A percentile compares a stretch with the other conserved stretches of the same genome.
These are phyloP conservation scores for Mimumesa dahlbomi DNA, from an alignment of 2,888 invertebrate species.

Conservation along the genomic window DNA sequence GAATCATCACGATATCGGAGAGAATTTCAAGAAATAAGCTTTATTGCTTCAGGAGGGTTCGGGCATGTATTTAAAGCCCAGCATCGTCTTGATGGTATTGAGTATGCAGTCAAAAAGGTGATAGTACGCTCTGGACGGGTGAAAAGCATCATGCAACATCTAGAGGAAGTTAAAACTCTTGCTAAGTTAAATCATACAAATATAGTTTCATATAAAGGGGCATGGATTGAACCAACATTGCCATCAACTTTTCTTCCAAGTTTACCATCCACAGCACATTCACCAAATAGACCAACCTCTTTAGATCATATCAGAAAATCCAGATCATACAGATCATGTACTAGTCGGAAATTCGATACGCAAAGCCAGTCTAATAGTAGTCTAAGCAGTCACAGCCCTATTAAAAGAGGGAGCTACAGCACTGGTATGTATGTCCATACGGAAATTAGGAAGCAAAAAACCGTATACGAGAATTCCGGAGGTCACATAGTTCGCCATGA, in stretches of 20 bases:
- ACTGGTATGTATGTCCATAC: constrained; percentile 52
- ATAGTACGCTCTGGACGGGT: constrained; percentile 85
- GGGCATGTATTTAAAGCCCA: constrained; percentile 88
- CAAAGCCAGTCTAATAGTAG: constrained; percentile 7
- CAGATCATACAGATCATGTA: constrained; percentile 16
- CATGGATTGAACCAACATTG: constrained; percentile 87
- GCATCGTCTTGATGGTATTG: constrained; percentile 88
- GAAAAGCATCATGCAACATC: constrained; percentile 84
- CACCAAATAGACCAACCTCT: background rate
- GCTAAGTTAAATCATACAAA: constrained; percentile 90
- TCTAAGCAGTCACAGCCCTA: constrained; percentile 5
- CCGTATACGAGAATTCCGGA: constrained; percentile 11
- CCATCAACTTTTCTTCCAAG: constrained; percentile 23
- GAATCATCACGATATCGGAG: constrained; percentile 86
- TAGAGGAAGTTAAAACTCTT: constrained; percentile 90
- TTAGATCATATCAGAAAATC: background rate
- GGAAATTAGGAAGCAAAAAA: constrained; percentile 4
- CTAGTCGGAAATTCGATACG: constrained; percentile 18
- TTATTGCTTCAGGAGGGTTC: constrained; percentile 88
- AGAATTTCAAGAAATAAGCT: constrained; percentile 87
- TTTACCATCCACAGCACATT: constrained; percentile 2
- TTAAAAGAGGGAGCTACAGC: constrained; percentile 28
- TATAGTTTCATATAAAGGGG: constrained; percentile 91
- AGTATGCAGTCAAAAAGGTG: constrained; percentile 91
- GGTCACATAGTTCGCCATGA: constrained; percentile 46